Evolutionary conservation across 2,797 vertebrate species (phyloP).

Genomic region (Pelodytes ibericus): DNA sequence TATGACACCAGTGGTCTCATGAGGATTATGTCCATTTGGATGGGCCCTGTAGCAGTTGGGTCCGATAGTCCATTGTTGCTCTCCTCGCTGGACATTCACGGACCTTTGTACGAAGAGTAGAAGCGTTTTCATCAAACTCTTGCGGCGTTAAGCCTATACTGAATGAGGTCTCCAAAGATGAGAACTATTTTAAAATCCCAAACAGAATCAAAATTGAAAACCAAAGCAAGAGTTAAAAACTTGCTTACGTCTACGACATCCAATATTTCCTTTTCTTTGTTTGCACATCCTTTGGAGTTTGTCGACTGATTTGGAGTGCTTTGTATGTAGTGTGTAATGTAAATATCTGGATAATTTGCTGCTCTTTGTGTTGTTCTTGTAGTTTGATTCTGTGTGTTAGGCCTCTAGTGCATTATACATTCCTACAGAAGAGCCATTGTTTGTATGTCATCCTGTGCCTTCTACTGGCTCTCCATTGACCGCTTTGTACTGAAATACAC

Average conservation of each 20-base stretch:
- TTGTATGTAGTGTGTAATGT: slow-evolving; percentile 60
- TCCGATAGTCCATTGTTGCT: background rate
- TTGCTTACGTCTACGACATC: slow-evolving; percentile 55
- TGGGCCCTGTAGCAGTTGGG: background rate
- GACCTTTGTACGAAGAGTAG: slow-evolving; percentile 7
- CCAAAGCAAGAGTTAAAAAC: slow-evolving; percentile 64
- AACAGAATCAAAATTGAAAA: slow-evolving; percentile 55
- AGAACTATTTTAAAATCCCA: slow-evolving; percentile 30
- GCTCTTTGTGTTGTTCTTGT: slow-evolving; percentile 53
- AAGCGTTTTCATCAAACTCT: slow-evolving; percentile 9
- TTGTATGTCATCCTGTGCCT: background rate
- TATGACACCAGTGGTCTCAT: slow-evolving; percentile 96
- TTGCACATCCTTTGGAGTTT: slow-evolving; percentile 56
- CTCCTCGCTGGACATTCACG: background rate
- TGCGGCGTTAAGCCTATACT: slow-evolving; percentile 7
- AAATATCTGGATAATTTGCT: slow-evolving; percentile 57
- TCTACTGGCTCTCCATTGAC: no score
- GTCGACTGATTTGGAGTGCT: slow-evolving; percentile 22
- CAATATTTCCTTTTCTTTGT: slow-evolving; percentile 72
- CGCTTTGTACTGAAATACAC: no score
- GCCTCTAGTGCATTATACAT: background rate
- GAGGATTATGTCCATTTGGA: slow-evolving; percentile 64
- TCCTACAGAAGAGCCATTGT: background rate
- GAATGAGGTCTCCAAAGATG: background rate
- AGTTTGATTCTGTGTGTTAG: background rate